phyloP scores from a whole-genome alignment of 2,797 vertebrate species.

The Pseudochirops cupreus region DNA sequence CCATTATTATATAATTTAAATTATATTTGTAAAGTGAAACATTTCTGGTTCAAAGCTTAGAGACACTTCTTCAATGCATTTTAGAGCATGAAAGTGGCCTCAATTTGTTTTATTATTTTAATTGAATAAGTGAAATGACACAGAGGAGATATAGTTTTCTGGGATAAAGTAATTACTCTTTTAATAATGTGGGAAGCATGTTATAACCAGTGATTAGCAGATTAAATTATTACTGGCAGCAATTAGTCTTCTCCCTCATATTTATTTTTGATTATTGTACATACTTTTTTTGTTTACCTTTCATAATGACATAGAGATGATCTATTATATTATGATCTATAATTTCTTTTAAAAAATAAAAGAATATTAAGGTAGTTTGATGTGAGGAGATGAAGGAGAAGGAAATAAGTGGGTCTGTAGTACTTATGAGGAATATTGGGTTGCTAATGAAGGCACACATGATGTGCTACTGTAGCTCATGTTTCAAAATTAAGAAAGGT shows the following conservation, averaged over 20 bases:
- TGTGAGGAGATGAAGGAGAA: neutral
- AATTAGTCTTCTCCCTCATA: slow-evolving; percentile 79
- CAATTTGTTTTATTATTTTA: slow-evolving; percentile 65
- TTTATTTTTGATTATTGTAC: slow-evolving; percentile 77
- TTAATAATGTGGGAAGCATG: slow-evolving; percentile 66
- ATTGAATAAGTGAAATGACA: slow-evolving; percentile 64
- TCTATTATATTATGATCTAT: slow-evolving; percentile 55
- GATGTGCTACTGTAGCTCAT: neutral
- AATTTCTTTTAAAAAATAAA: slow-evolving; percentile 24
- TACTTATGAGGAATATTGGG: neutral
- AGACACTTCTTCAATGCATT: slow-evolving; percentile 69
- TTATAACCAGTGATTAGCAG: slow-evolving; percentile 75
- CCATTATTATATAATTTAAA: slow-evolving; percentile 48
- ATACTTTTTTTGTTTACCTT: slow-evolving; percentile 68
- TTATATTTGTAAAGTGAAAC: slow-evolving; percentile 60
- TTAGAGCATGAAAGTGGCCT: slow-evolving; percentile 44
- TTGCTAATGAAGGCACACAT: neutral
- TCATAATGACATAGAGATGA: slow-evolving; percentile 59
- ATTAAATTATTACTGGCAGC: slow-evolving; percentile 76
- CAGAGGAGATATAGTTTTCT: slow-evolving; percentile 58
- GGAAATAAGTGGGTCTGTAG: neutral
- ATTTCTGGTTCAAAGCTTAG: slow-evolving; percentile 56
- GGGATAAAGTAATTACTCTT: slow-evolving; percentile 73
- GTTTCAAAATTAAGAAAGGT: neutral
- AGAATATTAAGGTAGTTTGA: slow-evolving; percentile 48